These are phyloP conservation scores for Pavo muticus DNA, from an alignment of 2,113 vertebrate genomes.

Conservation along the genomic window DNA sequence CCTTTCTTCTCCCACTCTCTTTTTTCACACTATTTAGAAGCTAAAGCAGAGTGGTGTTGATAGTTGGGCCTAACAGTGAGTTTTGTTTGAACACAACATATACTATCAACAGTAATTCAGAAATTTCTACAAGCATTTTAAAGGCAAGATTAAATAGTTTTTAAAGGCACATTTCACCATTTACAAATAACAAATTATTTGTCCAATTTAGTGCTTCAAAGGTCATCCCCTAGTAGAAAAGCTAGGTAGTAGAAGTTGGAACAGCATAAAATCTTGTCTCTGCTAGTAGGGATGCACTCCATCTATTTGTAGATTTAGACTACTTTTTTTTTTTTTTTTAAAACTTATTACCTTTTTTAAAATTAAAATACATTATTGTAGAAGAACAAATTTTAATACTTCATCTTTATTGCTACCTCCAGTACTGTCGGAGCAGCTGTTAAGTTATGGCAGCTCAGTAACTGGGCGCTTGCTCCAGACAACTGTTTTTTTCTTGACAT, in stretches of 20 bases:
- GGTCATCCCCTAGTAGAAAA: fast-evolving
- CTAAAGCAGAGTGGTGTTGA: conserved; percentile 27
- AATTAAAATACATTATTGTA: background rate
- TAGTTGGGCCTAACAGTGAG: conserved; percentile 46
- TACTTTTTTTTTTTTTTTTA: background rate
- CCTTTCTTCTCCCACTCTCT: conserved; percentile 39
- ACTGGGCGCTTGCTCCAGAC: conserved; percentile 6
- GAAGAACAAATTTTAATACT: conserved; percentile 5
- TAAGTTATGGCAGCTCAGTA: background rate
- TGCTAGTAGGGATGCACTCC: background rate
- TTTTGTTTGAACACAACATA: conserved; percentile 42
- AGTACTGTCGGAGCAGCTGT: background rate
- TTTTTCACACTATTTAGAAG: conserved; percentile 39
- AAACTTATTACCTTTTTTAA: background rate
- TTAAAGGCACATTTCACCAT: background rate
- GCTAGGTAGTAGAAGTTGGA: background rate
- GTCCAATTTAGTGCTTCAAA: background rate
- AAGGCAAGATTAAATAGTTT: conserved; percentile 5
- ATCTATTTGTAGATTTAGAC: background rate
- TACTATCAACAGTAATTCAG: conserved; percentile 19
- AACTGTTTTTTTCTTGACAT: background rate
- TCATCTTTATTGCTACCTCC: conserved; percentile 14
- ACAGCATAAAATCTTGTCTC: background rate
- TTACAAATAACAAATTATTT: background rate
- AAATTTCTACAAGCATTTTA: background rate